Evolutionary conservation across 1,140 invertebrate species (phyloP), one percentile per base, ranked within the genome.

Genomic region (Steinernema khuongi): DNA sequence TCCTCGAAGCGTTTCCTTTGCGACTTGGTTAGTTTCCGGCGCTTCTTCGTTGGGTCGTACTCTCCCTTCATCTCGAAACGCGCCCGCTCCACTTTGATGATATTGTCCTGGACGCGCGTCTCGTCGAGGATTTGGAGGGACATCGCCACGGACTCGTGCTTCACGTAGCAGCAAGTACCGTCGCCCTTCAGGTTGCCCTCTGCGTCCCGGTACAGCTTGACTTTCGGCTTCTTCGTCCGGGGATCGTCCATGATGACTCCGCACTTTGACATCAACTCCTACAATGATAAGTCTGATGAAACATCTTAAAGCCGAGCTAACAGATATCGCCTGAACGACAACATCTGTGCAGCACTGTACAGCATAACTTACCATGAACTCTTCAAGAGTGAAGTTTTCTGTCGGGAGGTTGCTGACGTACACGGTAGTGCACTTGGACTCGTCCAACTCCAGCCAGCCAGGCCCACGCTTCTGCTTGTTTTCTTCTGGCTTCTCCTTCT

Each of bases 121-220:
- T 81, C 96, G 89, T 99, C 96, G 22, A 99, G 86, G 77, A 99
- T 89, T 70, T 94, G 91, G 50, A 98, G 86, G 0, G 96, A 95
- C 77, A 99, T 86, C 41, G 95, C 90, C 0, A 99, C 94, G 22
- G 94, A 97, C 86, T 99, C 96, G 70, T 77, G 75, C 90, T 95
- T 97, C 26, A 99, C 94, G 83, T 98, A 99, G 79, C 93, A 94
- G 86, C 96, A 99, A 4, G 94, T 88, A 19, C 92, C 97, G 88
- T 99, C 96, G 18, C 96, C 96, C 88, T 99, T 99, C 14, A 93
- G 88, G 77, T 91, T 88, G 32, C 91, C 91, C 1, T 93, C 89
- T 44, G 89, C 86, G 82, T 96, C 93, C 79, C 88, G 90, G 85
- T 99, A 99, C 11, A 99, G 85, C 88, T 98, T 99, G 0, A 98